Evolutionary conservation across 2,888 invertebrate genomes (phyloP), one percentile per base, ranked within the genome.

Genomic region (Temnothorax rugatulus): DNA sequence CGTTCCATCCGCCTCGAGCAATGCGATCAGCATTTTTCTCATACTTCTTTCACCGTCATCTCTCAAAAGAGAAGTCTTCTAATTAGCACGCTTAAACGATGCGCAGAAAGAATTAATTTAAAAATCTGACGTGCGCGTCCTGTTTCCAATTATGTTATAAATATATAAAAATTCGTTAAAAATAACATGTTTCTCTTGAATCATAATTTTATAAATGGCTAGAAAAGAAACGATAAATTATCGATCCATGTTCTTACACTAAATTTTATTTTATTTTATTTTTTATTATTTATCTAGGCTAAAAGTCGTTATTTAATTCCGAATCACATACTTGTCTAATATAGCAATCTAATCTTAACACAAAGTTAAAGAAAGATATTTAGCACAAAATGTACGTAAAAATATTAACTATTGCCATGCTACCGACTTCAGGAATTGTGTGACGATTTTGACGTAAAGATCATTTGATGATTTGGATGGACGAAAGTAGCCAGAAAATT

Each of bases 21-120:
- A 76, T 77, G 63, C 82, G 52, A 63, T 64, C 82, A 76, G 73
- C 71, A 73, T 81, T 73, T 73, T 59, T 73, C 59, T 73, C 59
- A 71, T 79, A 79, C 25, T 73, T 59, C 73, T 73, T 71, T 5
- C 44, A 34, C 2, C 21, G 13, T 34, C 34, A 71, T 59, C 38
- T 50, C 13, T 57, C 44, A 38, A 50, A 81, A 18, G 38, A 13
- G 15, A 38, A 73, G 25, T 38, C 13, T 18, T 9, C 59, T 81
- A 81, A 81, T 81, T 73, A 73, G 18, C 59, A 59, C 79, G 73
- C 47, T 59, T 61, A 13, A 73, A 61, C 38, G 47, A 47, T 13
- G 21, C 38, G 18, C 0, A 15, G 13, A 21, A 7, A 11, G 25
- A 59, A 59, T 38, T 47, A 50, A 64, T 75, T 41, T 54, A 38